phyloP scores from a whole-genome alignment of 2,113 vertebrate species.

The Pungitius pungitius region DNA sequence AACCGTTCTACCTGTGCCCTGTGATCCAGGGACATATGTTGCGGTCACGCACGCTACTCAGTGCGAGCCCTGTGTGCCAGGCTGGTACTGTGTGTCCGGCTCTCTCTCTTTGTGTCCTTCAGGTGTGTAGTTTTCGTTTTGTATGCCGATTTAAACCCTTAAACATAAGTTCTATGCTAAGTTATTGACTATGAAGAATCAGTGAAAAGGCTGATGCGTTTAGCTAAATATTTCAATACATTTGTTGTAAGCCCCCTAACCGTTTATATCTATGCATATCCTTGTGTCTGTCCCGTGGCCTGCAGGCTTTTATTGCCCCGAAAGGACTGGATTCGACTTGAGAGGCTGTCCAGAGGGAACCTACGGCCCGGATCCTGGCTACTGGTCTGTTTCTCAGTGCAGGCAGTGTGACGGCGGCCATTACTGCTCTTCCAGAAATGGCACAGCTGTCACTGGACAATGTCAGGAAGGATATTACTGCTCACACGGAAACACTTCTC shows the following conservation, averaged over 20 bases:
- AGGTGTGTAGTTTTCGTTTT: conserved; percentile 77
- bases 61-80: conserved; percentile 84
- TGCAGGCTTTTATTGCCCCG: conserved; percentile 87
- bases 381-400: conserved; percentile 77
- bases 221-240: background rate
- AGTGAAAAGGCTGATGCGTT: background rate
- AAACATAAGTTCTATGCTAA: background rate
- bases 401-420: conserved; percentile 82
- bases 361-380: conserved; percentile 78
- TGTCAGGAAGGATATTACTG: conserved; percentile 89
- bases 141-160: background rate
- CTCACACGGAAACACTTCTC: conserved; percentile 76
- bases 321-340: conserved; percentile 81
- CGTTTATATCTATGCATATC: conserved; percentile 7
- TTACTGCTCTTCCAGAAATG: conserved; percentile 82
- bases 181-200: background rate
- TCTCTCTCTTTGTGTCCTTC: conserved; percentile 82
- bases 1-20: conserved; percentile 72
- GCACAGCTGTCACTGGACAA: conserved; percentile 80
- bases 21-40: conserved; percentile 83
- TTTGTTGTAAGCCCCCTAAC: background rate
- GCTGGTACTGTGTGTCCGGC: conserved; percentile 84
- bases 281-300: conserved; percentile 29
- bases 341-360: conserved; percentile 84
- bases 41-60: conserved; percentile 69